A percentile compares a stretch with the other conserved stretches of the same genome.
These are phyloP conservation scores for Corythaeola cristata DNA, from an alignment of 2,113 vertebrate species.

Conservation along the genomic window DNA sequence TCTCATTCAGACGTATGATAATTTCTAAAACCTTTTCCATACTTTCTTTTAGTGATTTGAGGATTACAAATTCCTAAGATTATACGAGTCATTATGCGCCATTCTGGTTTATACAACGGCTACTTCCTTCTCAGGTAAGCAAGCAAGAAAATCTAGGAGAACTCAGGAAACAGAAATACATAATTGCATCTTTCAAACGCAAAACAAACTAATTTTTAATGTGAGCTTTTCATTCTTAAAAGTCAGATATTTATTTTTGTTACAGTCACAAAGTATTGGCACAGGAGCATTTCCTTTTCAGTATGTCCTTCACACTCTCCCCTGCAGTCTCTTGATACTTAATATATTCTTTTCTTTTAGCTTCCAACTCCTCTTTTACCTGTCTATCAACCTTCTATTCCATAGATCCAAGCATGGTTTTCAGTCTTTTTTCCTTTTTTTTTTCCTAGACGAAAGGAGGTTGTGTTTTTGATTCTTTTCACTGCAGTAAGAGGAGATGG, in stretches of 20 bases:
- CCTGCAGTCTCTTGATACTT: constrained; percentile 34
- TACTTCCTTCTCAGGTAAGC: neutral
- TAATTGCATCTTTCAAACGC: neutral
- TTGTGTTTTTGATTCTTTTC: constrained; percentile 61
- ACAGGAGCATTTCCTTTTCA: constrained; percentile 8
- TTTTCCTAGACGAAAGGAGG: constrained; percentile 59
- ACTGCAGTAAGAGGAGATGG: constrained; percentile 30
- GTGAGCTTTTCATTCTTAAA: constrained; percentile 12
- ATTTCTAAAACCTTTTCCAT: neutral
- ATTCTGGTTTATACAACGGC: neutral
- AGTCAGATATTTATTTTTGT: constrained; percentile 1
- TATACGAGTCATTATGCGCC: neutral
- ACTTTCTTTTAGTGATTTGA: neutral
- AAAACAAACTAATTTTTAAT: constrained; percentile 31
- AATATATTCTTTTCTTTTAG: constrained; percentile 53
- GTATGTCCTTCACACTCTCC: constrained; percentile 51
- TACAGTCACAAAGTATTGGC: neutral
- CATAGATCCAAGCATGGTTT: constrained; percentile 52
- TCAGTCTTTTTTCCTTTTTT: constrained; percentile 11
- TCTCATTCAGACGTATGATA: neutral
- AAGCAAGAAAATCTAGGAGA: neutral
- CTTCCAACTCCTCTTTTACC: constrained; percentile 60
- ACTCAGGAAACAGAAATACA: neutral
- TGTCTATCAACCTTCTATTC: constrained; percentile 68
- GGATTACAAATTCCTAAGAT: neutral